These are phyloP conservation scores for Hymenopus coronatus DNA, from an alignment of 2,888 invertebrate genomes.

Conservation along the genomic window DNA sequence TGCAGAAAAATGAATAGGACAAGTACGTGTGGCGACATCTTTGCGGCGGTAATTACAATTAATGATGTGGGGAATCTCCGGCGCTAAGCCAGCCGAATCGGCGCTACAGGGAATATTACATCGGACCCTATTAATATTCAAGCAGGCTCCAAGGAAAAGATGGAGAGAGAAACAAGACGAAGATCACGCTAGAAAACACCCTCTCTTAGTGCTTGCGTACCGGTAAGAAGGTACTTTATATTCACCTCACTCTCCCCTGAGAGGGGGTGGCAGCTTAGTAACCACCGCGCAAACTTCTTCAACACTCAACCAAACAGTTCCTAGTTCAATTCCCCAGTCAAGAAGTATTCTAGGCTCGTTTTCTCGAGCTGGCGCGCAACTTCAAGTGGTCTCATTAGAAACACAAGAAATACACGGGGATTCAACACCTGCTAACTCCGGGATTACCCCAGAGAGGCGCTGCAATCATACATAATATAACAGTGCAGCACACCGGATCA, in stretches of 20 bases:
- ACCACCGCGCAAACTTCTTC: background rate
- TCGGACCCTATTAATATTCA: slow-evolving; percentile 6
- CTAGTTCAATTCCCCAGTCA: slow-evolving; percentile 5
- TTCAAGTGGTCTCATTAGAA: background rate
- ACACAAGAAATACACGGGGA: background rate
- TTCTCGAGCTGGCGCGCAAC: background rate
- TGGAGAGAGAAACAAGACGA: slow-evolving; percentile 3
- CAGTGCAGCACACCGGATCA: too few relatives aligned
- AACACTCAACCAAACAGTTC: background rate
- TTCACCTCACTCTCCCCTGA: background rate
- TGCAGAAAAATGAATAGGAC: background rate
- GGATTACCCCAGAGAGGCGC: too few relatives aligned
- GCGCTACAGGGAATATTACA: background rate
- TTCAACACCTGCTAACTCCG: background rate
- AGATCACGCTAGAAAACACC: background rate
- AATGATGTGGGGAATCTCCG: background rate
- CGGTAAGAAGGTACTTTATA: slow-evolving; percentile 17
- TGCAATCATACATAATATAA: background rate
- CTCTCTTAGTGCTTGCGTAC: background rate
- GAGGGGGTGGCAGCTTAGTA: background rate
- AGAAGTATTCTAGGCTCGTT: background rate
- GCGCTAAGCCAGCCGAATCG: background rate
- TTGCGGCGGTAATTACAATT: background rate
- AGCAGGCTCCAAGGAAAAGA: background rate
- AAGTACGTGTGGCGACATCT: background rate